Evolutionary conservation across 2,113 vertebrate genomes (phyloP).

Genomic region (Chaetodon trifascialis): DNA sequence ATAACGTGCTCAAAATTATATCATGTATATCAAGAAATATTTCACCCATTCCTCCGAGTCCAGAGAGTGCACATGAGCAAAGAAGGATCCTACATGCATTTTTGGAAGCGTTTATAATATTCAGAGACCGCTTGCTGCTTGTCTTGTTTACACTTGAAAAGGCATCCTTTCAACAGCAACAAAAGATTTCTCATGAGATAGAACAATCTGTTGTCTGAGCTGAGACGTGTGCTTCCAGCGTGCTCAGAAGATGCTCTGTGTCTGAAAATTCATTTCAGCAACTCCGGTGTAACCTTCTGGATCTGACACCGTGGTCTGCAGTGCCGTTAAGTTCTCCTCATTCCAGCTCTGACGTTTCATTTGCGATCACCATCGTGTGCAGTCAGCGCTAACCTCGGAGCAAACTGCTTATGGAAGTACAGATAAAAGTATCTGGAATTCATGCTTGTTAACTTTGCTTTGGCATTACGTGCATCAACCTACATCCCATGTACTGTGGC

Average conservation of each 20-base stretch:
- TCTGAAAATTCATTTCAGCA: constrained; percentile 55
- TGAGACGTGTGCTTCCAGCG: constrained; percentile 5
- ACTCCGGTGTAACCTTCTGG: constrained; percentile 34
- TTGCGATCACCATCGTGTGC: too few species aligned
- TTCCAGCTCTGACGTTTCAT: too few species aligned
- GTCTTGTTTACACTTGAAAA: constrained; percentile 30
- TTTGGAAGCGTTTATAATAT: constrained; percentile 9
- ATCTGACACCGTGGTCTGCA: constrained; percentile 27
- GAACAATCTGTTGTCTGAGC: constrained; percentile 24
- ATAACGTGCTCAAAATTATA: background rate
- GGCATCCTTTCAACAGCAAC: constrained; percentile 1
- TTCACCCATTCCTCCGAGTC: background rate
- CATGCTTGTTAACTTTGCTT: background rate
- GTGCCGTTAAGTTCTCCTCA: constrained; percentile 38
- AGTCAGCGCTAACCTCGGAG: background rate
- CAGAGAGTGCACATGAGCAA: background rate
- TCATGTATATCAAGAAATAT: background rate
- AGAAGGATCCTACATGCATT: background rate
- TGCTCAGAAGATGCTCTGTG: constrained; percentile 34
- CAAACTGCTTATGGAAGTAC: background rate
- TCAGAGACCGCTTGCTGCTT: constrained; percentile 15
- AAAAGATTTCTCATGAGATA: constrained; percentile 19
- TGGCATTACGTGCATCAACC: too few species aligned
- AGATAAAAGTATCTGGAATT: background rate
- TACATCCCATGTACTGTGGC: too few species aligned